A percentile compares a stretch with the other conserved stretches of the same genome.
These are phyloP conservation scores for Columba janthina DNA, from an alignment of 2,113 vertebrate species.

Conservation along the genomic window DNA sequence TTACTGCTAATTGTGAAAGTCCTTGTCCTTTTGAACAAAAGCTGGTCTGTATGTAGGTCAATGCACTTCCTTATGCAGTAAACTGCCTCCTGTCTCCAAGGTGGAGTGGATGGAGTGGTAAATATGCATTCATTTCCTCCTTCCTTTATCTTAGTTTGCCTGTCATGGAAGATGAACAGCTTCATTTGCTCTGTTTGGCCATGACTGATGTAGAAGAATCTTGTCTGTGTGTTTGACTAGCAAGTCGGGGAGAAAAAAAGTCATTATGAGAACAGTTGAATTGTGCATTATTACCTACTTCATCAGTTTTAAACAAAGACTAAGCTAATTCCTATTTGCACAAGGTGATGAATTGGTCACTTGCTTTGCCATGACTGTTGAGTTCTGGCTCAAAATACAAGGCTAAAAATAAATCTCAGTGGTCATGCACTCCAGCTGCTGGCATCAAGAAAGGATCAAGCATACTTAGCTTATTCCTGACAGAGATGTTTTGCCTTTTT, in stretches of 20 bases:
- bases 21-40: neutral
- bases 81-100: neutral
- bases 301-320: neutral
- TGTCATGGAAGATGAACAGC: neutral
- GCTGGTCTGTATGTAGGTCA: neutral
- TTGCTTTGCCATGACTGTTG: neutral
- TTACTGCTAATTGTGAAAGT: neutral
- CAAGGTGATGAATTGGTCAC: neutral
- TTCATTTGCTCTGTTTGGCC: neutral
- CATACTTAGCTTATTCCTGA: slow-evolving; percentile 1
- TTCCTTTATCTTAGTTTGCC: neutral
- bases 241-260: neutral
- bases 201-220: neutral
- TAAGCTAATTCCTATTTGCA: neutral
- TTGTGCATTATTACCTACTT: neutral
- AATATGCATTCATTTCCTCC: neutral
- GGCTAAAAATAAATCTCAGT: slow-evolving; percentile 43
- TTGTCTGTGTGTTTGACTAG: neutral
- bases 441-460: neutral
- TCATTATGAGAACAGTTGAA: neutral
- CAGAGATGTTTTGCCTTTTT: neutral
- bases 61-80: neutral
- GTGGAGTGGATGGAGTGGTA: neutral
- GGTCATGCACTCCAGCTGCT: slow-evolving; percentile 24
- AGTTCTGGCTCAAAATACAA: slow-evolving; percentile 13